Evolutionary conservation across 2,888 invertebrate species (phyloP), one percentile per base, ranked within the genome.

Genomic region (Drosophila paramelanica): DNA sequence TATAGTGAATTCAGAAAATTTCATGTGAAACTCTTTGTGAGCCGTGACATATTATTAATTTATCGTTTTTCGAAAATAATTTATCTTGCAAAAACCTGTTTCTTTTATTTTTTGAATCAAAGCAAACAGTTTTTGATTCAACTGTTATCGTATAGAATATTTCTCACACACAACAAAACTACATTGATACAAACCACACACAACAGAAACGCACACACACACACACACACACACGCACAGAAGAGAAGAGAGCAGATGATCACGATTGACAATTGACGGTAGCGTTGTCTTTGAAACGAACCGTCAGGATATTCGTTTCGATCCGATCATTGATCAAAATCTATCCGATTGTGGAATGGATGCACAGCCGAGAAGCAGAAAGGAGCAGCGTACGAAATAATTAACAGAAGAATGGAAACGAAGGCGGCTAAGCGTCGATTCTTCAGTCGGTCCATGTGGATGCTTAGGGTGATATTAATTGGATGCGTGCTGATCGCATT

Each of bases 311-410:
- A 27, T 39, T 49, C 17, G 27, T 31, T n/a, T 39, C 14, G 38
- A 11, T 17, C 45, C 45, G 45, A 14, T 27, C 14, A 46, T n/a
- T 46, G 13, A 4, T 46, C 4, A 10, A 20, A 20, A 7, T n/a
- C 25, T 2, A 27, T n/a, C 31, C 42, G n/a, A 10, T 13, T 10
- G 23, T 47, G 50, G 50, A 41, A 58, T 58, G 41, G 41, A 50
- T 23, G 31, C 23, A 33, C 14, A 0, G 11, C 4, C 7, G n/a
- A 13, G 39, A 0, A 14, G 7, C 39, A 14, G 20, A 38, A 5
- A 1, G 8, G 20, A 20, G 8, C n/a, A n/a, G 20, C 36, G 13
- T 23, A 23, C 25, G 25, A 10, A 10, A 36, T 10, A 49, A 49
- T 7, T 20, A 8, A 25, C n/a, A 27, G 25, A n/a, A 57, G 27